Percentiles rank a stretch among this genome's conserved stretches.
phyloP scores from a whole-genome alignment of 2,797 vertebrate species.

The Microhierax caerulescens region DNA sequence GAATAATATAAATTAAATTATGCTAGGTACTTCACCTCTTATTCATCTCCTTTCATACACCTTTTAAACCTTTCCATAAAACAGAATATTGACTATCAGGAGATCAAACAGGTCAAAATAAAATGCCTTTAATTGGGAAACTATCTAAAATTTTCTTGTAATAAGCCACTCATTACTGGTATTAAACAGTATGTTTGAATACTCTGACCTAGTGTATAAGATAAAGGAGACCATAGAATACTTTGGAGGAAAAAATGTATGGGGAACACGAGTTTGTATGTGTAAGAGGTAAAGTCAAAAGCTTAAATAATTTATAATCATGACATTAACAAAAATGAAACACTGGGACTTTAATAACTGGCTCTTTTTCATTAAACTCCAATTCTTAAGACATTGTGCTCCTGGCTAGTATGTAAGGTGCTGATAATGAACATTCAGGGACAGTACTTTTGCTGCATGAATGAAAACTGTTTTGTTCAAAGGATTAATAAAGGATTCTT shows the following conservation, averaged over 20 bases:
- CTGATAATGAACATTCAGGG: not conserved
- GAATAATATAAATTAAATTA: not conserved
- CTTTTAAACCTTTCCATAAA: not conserved
- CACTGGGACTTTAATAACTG: not conserved
- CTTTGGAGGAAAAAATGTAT: not conserved
- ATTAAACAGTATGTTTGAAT: not conserved
- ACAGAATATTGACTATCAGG: not conserved
- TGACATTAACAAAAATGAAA: not conserved
- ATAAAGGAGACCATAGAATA: not conserved
- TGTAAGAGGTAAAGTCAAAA: not conserved
- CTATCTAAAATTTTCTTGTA: not conserved
- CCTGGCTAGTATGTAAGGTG: not conserved
- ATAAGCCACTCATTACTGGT: not conserved
- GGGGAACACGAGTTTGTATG: not conserved
- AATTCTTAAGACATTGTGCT: slow-evolving; percentile 2
- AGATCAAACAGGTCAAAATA: not conserved
- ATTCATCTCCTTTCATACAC: not conserved
- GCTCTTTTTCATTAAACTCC: not conserved
- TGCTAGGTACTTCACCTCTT: not conserved
- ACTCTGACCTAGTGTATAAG: not conserved
- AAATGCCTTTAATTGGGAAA: not conserved
- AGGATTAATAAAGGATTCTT: not conserved
- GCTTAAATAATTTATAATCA: not conserved
- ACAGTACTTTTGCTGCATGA: not conserved
- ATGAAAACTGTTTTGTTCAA: not conserved